Evolutionary conservation across 2,113 vertebrate species (phyloP).

Genomic region (Martes martes): DNA sequence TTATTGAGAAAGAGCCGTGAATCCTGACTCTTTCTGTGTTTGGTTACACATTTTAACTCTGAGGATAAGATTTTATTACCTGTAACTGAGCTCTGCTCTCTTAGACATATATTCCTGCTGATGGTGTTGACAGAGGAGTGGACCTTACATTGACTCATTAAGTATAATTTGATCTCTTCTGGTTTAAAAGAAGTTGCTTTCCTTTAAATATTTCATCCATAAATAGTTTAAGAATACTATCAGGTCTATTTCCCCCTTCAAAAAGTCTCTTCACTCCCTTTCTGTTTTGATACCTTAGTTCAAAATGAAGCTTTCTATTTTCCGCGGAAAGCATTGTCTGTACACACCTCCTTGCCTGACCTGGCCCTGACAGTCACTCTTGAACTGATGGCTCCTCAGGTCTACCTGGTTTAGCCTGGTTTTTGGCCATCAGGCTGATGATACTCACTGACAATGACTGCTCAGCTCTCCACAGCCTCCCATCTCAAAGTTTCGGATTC

Average conservation of each 20-base stretch:
- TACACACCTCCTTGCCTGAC: not conserved
- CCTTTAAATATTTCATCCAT: not conserved
- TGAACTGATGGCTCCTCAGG: not conserved
- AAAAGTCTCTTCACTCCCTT: not conserved
- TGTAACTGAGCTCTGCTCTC: not conserved
- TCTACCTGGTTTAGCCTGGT: fast-evolving
- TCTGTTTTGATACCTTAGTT: not conserved
- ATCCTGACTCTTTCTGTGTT: not conserved
- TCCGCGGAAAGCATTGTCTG: not conserved
- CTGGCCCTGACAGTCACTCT: not conserved
- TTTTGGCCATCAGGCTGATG: not conserved
- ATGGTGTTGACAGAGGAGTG: not conserved
- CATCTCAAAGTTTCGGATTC: not conserved
- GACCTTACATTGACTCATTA: not conserved
- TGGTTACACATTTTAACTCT: not conserved
- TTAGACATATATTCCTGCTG: not conserved
- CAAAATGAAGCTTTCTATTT: not conserved
- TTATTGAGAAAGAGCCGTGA: not conserved
- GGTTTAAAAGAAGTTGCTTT: not conserved
- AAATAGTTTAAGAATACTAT: not conserved
- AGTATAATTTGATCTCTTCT: not conserved
- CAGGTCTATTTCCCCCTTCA: not conserved
- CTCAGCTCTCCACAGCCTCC: fast-evolving
- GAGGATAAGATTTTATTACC: not conserved
- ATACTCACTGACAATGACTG: not conserved